A percentile compares a stretch with the other conserved stretches of the same genome.
Conservation (phyloP, 2,888 invertebrate species). For the Tetragonisca angustula region DNA sequence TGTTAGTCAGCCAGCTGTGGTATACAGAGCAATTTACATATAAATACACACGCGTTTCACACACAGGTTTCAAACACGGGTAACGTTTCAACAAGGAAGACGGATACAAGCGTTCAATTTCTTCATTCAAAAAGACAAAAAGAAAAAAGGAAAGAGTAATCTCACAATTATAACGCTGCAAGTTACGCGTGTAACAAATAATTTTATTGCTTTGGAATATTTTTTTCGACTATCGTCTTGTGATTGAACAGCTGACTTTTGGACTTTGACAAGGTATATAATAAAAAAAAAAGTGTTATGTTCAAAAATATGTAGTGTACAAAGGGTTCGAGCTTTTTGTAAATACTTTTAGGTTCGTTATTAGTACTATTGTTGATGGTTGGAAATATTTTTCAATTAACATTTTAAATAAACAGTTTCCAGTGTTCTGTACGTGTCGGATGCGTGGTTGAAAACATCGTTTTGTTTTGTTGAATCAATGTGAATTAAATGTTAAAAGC, state of each 20-base stretch:
- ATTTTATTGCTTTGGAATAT: background rate
- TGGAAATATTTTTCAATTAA: background rate
- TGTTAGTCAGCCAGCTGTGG: too few species aligned
- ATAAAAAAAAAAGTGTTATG: background rate
- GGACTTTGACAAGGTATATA: too few species aligned
- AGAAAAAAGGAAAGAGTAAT: background rate
- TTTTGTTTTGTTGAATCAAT: background rate
- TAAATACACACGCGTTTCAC: too few species aligned
- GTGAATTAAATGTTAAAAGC: background rate
- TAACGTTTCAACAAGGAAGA: background rate
- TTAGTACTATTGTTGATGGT: background rate
- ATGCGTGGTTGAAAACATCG: background rate
- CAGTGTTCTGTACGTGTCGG: too few species aligned
- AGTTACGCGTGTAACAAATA: background rate
- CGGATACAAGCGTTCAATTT: background rate
- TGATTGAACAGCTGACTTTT: background rate
- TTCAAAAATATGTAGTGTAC: background rate
- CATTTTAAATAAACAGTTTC: too few species aligned
- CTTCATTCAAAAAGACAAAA: background rate
- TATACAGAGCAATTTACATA: too few species aligned
- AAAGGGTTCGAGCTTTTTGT: too few species aligned
- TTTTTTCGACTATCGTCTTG: background rate
- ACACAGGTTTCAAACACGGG: conserved; percentile 14
- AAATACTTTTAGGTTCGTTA: background rate
- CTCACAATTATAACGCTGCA: background rate